Conservation (phyloP, 2,113 vertebrate species). For the Taxidea taxus region DNA sequence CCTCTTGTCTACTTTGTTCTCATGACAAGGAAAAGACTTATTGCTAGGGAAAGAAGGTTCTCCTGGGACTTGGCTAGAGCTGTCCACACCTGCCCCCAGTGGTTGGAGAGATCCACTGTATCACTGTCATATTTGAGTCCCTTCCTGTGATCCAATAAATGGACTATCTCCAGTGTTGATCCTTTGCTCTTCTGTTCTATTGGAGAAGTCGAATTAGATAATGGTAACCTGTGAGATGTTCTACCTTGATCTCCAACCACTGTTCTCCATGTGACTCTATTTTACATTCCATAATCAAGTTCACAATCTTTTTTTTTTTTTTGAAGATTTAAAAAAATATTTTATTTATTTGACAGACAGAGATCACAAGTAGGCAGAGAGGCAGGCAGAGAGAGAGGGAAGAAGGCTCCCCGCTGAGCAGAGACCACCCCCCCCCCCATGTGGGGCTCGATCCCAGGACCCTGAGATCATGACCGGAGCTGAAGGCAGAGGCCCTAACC, state of each 20-base stretch:
- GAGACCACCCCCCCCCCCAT: too few species aligned
- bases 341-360: too few species aligned
- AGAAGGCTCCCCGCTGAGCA: too few species aligned
- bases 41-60: neutral
- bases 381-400: too few species aligned
- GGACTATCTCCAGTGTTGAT: neutral
- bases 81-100: neutral
- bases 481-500: too few species aligned
- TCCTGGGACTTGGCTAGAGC: neutral
- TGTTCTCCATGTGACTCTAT: neutral
- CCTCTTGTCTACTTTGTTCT: neutral
- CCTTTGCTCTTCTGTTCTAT: neutral
- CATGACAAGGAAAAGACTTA: neutral
- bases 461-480: too few species aligned
- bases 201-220: neutral
- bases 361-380: too few species aligned
- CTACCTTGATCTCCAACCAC: neutral
- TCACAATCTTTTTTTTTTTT: neutral
- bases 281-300: neutral
- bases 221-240: neutral
- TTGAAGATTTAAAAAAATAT: too few species aligned
- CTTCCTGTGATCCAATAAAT: neutral
- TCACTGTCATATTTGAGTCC: neutral
- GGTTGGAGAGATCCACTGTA: neutral
- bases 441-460: too few species aligned